A percentile compares a stretch with the other conserved stretches of the same genome.
phyloP scores from a whole-genome alignment of 2,797 vertebrate species.

The Choloepus didactylus region DNA sequence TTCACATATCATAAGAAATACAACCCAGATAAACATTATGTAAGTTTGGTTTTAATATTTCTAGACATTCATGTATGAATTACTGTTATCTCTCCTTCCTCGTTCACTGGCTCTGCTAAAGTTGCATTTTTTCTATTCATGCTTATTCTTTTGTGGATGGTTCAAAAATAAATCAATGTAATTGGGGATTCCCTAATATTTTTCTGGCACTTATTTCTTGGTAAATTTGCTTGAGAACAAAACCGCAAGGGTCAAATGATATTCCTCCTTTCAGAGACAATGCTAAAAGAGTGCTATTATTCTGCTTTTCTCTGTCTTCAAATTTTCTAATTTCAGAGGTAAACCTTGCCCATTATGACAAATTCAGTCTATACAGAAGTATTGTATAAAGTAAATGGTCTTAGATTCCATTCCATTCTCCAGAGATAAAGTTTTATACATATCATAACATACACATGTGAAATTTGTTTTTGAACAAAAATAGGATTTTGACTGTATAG shows the following conservation, averaged over 20 bases:
- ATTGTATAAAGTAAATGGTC: not conserved
- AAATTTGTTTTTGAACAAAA: conserved; percentile 64
- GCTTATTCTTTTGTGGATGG: not conserved
- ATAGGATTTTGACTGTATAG: not conserved
- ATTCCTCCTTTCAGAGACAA: conserved; percentile 36
- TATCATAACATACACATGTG: not conserved
- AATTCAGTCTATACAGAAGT: not conserved
- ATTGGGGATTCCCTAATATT: conserved; percentile 17
- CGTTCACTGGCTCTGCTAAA: conserved; percentile 54
- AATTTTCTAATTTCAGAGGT: conserved; percentile 27
- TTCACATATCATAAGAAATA: conserved; percentile 99
- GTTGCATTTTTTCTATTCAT: not conserved
- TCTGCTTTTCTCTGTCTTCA: conserved; percentile 49
- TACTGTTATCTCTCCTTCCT: conserved; percentile 36
- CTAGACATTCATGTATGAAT: not conserved
- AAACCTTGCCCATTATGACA: conserved; percentile 57
- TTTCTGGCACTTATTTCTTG: conserved; percentile 44
- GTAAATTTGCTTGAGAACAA: conserved; percentile 55
- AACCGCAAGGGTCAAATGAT: not conserved
- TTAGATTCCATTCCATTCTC: not conserved
- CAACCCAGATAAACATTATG: conserved; percentile 98
- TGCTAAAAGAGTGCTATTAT: not conserved
- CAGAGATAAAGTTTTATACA: not conserved
- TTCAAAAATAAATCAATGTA: conserved; percentile 52
- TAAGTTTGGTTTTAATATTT: conserved; percentile 87